These are phyloP conservation scores for Luperina nickerlii DNA, from an alignment of 2,888 invertebrate species.

Conservation along the genomic window DNA sequence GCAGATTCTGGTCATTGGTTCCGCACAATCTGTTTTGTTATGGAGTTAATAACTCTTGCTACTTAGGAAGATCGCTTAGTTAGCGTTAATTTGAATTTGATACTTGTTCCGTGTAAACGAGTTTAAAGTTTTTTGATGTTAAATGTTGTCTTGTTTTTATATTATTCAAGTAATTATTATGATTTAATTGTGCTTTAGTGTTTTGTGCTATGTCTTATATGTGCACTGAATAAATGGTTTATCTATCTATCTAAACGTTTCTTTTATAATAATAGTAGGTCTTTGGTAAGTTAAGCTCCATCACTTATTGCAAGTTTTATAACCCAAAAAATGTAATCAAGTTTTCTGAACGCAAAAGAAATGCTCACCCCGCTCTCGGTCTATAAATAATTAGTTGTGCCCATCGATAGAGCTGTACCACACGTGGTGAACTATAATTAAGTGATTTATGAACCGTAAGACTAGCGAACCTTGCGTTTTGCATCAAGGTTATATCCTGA, in stretches of 20 bases:
- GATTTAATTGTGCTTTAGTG: too few species aligned
- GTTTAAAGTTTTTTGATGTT: background rate
- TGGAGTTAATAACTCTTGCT: constrained; percentile 29
- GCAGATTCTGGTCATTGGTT: constrained; percentile 11
- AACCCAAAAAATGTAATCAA: background rate
- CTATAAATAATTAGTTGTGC: constrained; percentile 41
- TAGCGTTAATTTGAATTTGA: constrained; percentile 16
- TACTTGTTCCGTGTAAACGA: constrained; percentile 9
- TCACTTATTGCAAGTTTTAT: background rate
- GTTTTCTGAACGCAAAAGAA: background rate
- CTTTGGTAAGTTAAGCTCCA: background rate
- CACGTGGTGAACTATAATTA: constrained; percentile 73
- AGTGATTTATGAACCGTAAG: constrained; percentile 74
- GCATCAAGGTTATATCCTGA: constrained; percentile 83
- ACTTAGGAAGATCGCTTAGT: constrained; percentile 3
- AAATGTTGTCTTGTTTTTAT: background rate
- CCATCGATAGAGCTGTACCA: constrained; percentile 46
- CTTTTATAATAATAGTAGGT: background rate
- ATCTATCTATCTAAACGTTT: background rate
- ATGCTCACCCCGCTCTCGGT: constrained; percentile 6
- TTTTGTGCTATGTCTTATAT: too few species aligned
- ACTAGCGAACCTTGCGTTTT: constrained; percentile 78
- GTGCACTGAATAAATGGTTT: too few species aligned
- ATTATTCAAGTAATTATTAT: too few species aligned
- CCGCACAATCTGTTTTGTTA: constrained; percentile 35